Evolutionary conservation across 2,888 invertebrate genomes (phyloP), one percentile per base, ranked within the genome.

Genomic region (Eugnorisma glareosa): DNA sequence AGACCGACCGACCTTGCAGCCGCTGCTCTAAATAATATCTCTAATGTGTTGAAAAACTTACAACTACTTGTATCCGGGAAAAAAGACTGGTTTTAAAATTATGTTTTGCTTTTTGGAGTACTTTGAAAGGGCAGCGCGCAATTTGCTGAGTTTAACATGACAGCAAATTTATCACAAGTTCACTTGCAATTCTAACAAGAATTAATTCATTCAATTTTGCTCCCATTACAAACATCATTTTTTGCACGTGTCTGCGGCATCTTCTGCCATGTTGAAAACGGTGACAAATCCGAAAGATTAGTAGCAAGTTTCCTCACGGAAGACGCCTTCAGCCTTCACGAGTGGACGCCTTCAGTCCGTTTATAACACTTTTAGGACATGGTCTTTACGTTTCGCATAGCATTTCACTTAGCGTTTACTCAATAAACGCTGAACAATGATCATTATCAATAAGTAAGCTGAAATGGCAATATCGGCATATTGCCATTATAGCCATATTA

Each of bases 1-100:
- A n/a, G 43, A 85, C 83, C 79, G n/a, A 79, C 51, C 79, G 86
- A 82, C 86, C 86, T 86, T 86, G 86, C 67, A 31, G 70, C 48
- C 24, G 57, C 77, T 84, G 87, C 77, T 84, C 86, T 73, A 79
- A 82, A 84, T 84, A 75, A 77, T 86, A 79, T 79, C 72, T 79
- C 76, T 75, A 76, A 84, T 81, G 74, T 83, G 84, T 83, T 75
- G 75, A 86, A 86, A 86, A 85, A 85, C 82, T 70, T 67, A 51
- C 68, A 59, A 67, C 54, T 67, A 40, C 40, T 31, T 18, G 63
- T 74, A 84, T 86, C 87, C 86, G 86, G 87, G 85, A 84, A 84
- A 84, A 80, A 86, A 86, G 8, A 67, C 75, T 45, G 15, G 74
- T 78, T 81, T 67, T 51, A 10, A 31, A 48, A 43, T 28, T 28